Conservation (phyloP, 53 echinoderm and acorn worm genomes). For the Apostichopus leukothele region DNA sequence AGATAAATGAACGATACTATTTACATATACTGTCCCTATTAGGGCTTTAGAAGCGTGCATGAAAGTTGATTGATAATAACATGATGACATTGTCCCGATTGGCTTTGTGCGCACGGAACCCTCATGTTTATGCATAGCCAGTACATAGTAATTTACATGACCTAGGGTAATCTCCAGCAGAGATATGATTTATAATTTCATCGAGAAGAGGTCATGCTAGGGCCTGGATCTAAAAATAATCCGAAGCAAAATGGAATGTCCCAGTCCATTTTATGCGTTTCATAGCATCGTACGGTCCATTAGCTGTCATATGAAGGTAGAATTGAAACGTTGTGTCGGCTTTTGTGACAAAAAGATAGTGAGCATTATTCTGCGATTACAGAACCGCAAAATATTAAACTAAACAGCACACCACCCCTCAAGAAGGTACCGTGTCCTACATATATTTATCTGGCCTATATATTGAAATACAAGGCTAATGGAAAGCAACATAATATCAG, state of each 20-base stretch:
- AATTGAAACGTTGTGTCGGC: not conserved
- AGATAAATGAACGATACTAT: too few species aligned
- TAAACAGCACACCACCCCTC: not conserved
- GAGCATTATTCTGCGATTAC: not conserved
- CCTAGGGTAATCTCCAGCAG: too few species aligned
- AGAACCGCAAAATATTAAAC: not conserved
- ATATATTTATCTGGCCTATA: too few species aligned
- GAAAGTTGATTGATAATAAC: too few species aligned
- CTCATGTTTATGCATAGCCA: too few species aligned
- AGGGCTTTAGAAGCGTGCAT: too few species aligned
- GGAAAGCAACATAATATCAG: too few species aligned
- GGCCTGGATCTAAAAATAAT: not conserved
- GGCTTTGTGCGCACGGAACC: too few species aligned
- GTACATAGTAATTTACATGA: too few species aligned
- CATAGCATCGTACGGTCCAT: not conserved
- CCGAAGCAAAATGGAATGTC: not conserved
- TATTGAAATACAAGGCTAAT: too few species aligned
- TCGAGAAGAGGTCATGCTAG: not conserved
- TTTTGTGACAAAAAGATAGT: not conserved
- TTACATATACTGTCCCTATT: too few species aligned
- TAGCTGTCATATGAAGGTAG: not conserved
- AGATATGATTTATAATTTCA: not conserved
- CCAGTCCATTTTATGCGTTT: not conserved
- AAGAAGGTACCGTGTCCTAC: not conserved
- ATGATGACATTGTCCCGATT: too few species aligned